These are phyloP conservation scores for Sycobia sp. DNA, from an alignment of 1,140 invertebrate genomes.

Conservation along the genomic window DNA sequence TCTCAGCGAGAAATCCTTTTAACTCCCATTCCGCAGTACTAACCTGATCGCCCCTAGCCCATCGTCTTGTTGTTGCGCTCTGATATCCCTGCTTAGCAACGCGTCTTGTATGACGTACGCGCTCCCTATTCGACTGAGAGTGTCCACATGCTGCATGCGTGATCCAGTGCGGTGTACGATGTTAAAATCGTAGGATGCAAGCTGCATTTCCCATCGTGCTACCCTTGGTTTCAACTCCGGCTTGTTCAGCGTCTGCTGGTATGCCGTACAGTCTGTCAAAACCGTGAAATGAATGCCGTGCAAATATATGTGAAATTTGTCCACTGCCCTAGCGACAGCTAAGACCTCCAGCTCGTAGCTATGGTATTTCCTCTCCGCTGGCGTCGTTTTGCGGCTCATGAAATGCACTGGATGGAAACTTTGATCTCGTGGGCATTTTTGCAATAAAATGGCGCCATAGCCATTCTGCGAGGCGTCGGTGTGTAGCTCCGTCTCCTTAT, in stretches of 20 bases:
- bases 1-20: slow-evolving; percentile 17
- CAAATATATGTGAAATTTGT: slow-evolving; percentile 43
- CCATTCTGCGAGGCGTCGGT: too few species aligned
- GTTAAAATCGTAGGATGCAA: slow-evolving; percentile 42
- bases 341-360: slow-evolving; percentile 36
- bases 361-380: slow-evolving; percentile 27
- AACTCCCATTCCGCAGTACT: slow-evolving; percentile 14
- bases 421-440: too few species aligned
- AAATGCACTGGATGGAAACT: too few species aligned
- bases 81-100: neutral
- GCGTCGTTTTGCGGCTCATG: slow-evolving; percentile 25
- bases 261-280: slow-evolving; percentile 51
- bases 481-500: slow-evolving; percentile 45
- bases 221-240: slow-evolving; percentile 41
- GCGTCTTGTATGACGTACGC: neutral
- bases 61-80: neutral
- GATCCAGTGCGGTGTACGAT: slow-evolving; percentile 38
- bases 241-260: slow-evolving; percentile 44
- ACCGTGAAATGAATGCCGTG: neutral
- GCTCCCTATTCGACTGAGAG: too few species aligned
- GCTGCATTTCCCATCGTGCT: slow-evolving; percentile 46
- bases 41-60: too few species aligned
- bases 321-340: slow-evolving; percentile 33
- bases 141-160: neutral
- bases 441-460: too few species aligned